A percentile compares a stretch with the other conserved stretches of the same genome.
Evolutionary conservation across 1,140 invertebrate species (phyloP).

Genomic region (Drosophila elegans): DNA sequence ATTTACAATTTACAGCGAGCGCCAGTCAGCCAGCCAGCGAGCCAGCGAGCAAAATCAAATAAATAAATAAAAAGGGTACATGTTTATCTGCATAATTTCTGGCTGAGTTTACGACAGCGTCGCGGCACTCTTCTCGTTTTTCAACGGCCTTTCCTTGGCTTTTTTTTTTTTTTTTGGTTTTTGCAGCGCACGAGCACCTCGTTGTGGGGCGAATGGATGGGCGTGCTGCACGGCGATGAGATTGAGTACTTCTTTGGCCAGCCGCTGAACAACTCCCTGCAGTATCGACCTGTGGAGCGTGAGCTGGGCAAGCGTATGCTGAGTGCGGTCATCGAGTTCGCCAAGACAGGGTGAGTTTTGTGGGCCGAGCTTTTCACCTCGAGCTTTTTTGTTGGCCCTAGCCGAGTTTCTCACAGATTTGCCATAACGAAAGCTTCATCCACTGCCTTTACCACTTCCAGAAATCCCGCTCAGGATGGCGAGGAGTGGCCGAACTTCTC

Average conservation of each 20-base stretch:
- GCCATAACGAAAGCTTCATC: conserved; percentile 34
- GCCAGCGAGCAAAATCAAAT: conserved; percentile 63
- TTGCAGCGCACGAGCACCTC: conserved; percentile 94
- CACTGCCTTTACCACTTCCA: conserved; percentile 65
- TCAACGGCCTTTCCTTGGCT: conserved; percentile 4
- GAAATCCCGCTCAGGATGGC: conserved; percentile 92
- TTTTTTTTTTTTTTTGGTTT: conserved; percentile 7
- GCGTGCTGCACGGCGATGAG: conserved; percentile 98
- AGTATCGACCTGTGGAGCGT: conserved; percentile 92
- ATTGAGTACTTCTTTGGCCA: conserved; percentile 98
- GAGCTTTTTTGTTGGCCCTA: conserved; percentile 11
- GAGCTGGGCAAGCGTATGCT: conserved; percentile 94
- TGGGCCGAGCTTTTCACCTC: conserved; percentile 18
- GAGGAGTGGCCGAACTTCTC: conserved; percentile 96
- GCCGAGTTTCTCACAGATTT: background rate
- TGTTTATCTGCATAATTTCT: conserved; percentile 82
- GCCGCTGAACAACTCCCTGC: conserved; percentile 92
- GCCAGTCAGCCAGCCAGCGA: conserved; percentile 36
- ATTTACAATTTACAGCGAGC: conserved; percentile 67
- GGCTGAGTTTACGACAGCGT: conserved; percentile 70
- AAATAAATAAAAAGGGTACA: conserved; percentile 83
- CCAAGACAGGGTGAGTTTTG: conserved; percentile 91
- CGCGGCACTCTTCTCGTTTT: conserved; percentile 14
- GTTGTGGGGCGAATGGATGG: conserved; percentile 98
- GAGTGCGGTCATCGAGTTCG: conserved; percentile 94